Percentiles rank a stretch among this genome's conserved stretches.
These are phyloP conservation scores for Drosophila jambulina DNA, from an alignment of 1,140 invertebrate genomes.

Conservation along the genomic window DNA sequence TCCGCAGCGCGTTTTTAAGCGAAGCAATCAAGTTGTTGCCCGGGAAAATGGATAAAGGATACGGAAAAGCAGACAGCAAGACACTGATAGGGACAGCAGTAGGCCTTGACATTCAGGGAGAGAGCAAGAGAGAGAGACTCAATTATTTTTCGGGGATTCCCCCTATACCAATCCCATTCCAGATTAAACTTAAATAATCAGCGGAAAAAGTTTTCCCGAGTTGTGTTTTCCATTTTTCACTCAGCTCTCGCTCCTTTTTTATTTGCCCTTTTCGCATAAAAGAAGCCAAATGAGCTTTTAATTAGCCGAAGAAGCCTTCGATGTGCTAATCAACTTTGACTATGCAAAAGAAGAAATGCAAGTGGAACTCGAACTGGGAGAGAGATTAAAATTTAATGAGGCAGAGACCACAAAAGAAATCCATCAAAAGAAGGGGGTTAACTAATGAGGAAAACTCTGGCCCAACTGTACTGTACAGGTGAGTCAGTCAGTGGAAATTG, in stretches of 20 bases:
- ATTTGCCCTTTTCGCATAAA: conserved; percentile 1
- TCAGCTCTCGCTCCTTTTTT: background rate
- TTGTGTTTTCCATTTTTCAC: conserved; percentile 6
- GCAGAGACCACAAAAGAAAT: conserved; percentile 33
- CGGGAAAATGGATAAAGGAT: conserved; percentile 19
- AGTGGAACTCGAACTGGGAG: conserved; percentile 4
- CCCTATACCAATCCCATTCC: background rate
- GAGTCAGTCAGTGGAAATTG: background rate
- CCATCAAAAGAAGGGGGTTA: conserved; percentile 6
- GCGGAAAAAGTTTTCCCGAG: conserved; percentile 26
- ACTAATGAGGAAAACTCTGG: background rate
- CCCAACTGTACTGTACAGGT: conserved; percentile 16
- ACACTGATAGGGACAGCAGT: background rate
- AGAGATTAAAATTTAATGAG: conserved; percentile 46
- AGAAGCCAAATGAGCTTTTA: conserved; percentile 60
- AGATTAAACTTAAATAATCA: conserved; percentile 52
- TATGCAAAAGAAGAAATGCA: conserved; percentile 20
- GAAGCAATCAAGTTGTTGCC: conserved; percentile 38
- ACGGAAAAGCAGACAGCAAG: background rate
- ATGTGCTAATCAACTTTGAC: conserved; percentile 51
- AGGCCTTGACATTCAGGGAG: conserved; percentile 41
- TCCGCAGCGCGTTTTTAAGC: conserved; percentile 29
- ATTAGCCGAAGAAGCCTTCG: conserved; percentile 56
- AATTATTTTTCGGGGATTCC: conserved; percentile 38
- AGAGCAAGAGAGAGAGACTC: conserved; percentile 17